Evolutionary conservation across 2,797 vertebrate genomes (phyloP).

Genomic region (Pseudomugil tenellus): DNA sequence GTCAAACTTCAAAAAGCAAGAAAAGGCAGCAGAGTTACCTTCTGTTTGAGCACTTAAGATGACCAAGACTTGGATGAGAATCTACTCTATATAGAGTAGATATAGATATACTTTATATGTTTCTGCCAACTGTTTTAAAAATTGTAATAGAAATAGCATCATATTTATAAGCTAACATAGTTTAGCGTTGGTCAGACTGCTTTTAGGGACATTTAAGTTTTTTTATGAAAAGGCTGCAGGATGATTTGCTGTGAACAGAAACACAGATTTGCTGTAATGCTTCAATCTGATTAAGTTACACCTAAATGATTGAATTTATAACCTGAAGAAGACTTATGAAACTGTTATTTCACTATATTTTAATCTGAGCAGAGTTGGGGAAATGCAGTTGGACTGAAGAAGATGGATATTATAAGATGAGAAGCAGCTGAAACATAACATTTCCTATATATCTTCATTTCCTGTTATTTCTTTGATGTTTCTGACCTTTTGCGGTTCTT

Average conservation of each 20-base stretch:
- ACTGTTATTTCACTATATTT: not conserved
- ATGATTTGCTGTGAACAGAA: not conserved
- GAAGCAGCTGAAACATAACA: not conserved
- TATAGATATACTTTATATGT: too few species aligned
- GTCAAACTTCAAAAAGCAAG: not conserved
- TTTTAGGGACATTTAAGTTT: not conserved
- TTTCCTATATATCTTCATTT: not conserved
- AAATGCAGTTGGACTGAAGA: not conserved
- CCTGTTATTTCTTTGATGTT: not conserved
- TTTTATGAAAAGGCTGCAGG: not conserved
- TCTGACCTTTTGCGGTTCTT: not conserved
- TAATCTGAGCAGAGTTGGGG: not conserved
- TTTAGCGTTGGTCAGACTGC: not conserved
- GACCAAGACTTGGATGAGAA: not conserved
- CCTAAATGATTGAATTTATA: not conserved
- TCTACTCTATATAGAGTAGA: too few species aligned
- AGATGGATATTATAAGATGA: slow-evolving; percentile 10
- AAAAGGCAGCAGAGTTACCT: not conserved
- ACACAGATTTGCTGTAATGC: not conserved
- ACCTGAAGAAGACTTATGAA: slow-evolving; percentile 6
- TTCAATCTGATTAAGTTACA: not conserved
- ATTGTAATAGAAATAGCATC: not conserved
- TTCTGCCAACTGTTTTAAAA: not conserved
- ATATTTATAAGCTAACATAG: not conserved
- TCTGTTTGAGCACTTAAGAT: not conserved